phyloP scores from a whole-genome alignment of 2,113 vertebrate genomes.

The Centropus unirufus region DNA sequence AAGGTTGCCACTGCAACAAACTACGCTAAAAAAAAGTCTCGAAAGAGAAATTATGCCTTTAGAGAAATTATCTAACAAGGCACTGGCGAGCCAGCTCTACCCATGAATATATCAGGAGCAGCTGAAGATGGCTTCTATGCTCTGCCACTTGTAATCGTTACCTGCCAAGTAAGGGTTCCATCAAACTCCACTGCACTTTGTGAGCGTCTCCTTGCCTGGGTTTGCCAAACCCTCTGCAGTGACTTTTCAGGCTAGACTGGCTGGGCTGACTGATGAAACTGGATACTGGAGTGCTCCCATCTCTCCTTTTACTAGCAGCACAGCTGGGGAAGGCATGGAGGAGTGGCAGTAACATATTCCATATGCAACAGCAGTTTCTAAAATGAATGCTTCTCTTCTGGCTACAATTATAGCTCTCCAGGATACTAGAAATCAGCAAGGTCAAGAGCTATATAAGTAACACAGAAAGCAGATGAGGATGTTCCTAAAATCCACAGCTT shows the following conservation, averaged over 20 bases:
- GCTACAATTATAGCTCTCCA: constrained; percentile 28
- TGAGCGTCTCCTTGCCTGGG: background rate
- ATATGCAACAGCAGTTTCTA: constrained; percentile 47
- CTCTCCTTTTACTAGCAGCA: background rate
- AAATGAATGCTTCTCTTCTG: constrained; percentile 42
- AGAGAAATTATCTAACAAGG: background rate
- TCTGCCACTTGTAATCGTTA: background rate
- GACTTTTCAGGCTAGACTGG: background rate
- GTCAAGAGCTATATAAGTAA: constrained; percentile 44
- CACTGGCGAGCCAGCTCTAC: background rate
- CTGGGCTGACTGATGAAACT: background rate
- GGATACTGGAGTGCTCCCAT: background rate
- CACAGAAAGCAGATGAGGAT: constrained; percentile 13
- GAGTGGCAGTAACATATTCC: background rate
- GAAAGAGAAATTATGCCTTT: background rate
- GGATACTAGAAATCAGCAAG: constrained; percentile 44
- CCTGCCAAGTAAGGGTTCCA: background rate
- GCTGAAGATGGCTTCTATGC: background rate
- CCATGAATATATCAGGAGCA: background rate
- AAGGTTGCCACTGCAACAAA: background rate
- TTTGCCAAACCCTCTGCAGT: background rate
- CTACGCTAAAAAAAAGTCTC: background rate
- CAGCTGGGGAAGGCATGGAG: constrained; percentile 17
- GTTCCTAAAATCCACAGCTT: constrained; percentile 39
- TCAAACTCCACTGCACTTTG: background rate